Evolutionary conservation across 2,113 vertebrate genomes (phyloP).

Genomic region (Myotis davidii): DNA sequence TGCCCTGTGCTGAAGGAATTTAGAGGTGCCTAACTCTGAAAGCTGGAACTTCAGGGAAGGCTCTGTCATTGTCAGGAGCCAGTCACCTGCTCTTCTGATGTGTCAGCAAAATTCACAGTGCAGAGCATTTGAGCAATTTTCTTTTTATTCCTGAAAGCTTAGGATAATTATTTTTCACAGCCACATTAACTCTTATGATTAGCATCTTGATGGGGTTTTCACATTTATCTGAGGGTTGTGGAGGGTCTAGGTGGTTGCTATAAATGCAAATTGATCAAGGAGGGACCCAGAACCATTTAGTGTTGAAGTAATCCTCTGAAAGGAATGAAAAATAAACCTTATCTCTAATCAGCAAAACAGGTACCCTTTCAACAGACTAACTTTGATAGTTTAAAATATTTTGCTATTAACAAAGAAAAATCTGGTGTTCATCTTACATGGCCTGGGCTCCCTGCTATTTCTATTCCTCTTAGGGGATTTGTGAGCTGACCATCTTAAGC

Average conservation of each 20-base stretch:
- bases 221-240: background rate
- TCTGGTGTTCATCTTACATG: background rate
- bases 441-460: background rate
- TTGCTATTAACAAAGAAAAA: background rate
- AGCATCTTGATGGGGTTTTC: conserved; percentile 58
- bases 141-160: conserved; percentile 57
- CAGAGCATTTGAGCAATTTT: conserved; percentile 35
- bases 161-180: conserved; percentile 65
- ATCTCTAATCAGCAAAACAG: conserved; percentile 59
- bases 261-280: conserved; percentile 25
- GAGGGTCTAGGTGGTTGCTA: background rate
- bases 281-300: conserved; percentile 59
- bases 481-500: background rate
- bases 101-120: conserved; percentile 54
- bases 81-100: background rate
- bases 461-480: background rate
- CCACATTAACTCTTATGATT: conserved; percentile 59
- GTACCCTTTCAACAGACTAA: background rate
- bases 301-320: conserved; percentile 81
- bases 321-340: conserved; percentile 54
- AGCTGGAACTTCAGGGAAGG: conserved; percentile 44
- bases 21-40: background rate
- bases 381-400: background rate
- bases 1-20: conserved; percentile 60
- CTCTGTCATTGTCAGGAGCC: background rate